Evolutionary conservation across 2,113 vertebrate genomes (phyloP).

Genomic region (Cyprinodon brontotheroides): DNA sequence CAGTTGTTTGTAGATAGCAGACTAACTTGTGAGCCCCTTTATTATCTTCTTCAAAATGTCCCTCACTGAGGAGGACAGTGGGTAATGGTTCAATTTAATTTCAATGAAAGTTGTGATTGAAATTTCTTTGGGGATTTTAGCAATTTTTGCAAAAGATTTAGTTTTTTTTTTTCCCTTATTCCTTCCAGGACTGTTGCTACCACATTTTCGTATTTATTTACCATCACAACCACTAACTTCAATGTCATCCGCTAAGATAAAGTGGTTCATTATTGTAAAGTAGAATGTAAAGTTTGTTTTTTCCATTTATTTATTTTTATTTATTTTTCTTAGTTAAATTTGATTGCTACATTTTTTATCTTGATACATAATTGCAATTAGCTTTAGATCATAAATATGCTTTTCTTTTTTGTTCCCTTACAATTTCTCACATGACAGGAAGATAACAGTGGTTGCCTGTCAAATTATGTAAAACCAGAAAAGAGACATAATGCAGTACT

Average conservation of each 20-base stretch:
- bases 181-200: too few relatives aligned
- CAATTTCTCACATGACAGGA: background rate
- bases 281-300: too few relatives aligned
- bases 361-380: too few relatives aligned
- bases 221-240: too few relatives aligned
- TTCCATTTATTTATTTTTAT: too few relatives aligned
- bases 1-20: background rate
- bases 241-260: too few relatives aligned
- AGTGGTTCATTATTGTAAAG: too few relatives aligned
- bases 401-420: too few relatives aligned
- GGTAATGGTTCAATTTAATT: background rate
- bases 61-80: background rate
- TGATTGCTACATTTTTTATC: background rate
- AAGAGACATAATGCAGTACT: slow-evolving; percentile 25
- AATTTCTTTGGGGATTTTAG: background rate
- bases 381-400: too few relatives aligned
- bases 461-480: slow-evolving; percentile 21
- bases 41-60: background rate
- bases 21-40: background rate
- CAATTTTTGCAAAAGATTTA: background rate
- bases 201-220: too few relatives aligned
- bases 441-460: background rate
- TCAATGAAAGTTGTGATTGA: background rate
- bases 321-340: background rate
- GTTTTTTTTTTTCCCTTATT: background rate